Evolutionary conservation across 2,113 vertebrate species (phyloP).

Genomic region (Chaenocephalus aceratus): DNA sequence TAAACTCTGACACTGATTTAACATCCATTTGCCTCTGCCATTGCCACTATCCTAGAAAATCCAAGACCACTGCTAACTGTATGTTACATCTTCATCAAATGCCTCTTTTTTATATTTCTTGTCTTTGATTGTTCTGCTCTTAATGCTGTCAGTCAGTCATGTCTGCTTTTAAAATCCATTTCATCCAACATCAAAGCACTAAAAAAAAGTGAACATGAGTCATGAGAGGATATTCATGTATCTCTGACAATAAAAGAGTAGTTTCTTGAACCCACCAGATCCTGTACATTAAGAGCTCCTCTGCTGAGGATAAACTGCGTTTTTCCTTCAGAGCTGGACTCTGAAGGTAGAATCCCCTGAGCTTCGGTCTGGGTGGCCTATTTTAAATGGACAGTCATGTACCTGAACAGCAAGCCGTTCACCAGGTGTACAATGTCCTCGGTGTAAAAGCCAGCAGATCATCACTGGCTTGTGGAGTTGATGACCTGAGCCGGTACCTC

Average conservation of each 20-base stretch:
- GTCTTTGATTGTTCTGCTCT: constrained; percentile 12
- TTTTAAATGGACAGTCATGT: constrained; percentile 65
- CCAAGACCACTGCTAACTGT: not conserved
- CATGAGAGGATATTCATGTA: constrained; percentile 26
- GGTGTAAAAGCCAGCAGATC: constrained; percentile 77
- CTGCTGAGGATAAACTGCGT: constrained; percentile 26
- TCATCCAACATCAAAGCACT: constrained; percentile 38
- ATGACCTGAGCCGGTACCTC: constrained; percentile 72
- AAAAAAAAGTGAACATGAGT: constrained; percentile 8
- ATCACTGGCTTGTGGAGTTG: constrained; percentile 72
- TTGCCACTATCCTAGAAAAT: not conserved
- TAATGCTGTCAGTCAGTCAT: constrained; percentile 32
- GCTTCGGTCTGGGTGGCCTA: constrained; percentile 43
- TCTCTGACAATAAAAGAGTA: constrained; percentile 1
- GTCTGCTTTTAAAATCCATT: constrained; percentile 32
- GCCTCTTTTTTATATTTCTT: not conserved
- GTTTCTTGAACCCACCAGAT: not conserved
- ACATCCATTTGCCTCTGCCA: not conserved
- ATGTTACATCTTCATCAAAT: not conserved
- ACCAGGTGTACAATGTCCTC: constrained; percentile 68
- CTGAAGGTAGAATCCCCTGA: constrained; percentile 43
- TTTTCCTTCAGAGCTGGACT: constrained; percentile 34
- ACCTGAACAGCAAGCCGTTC: constrained; percentile 48
- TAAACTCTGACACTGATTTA: not conserved
- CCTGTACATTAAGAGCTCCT: constrained; percentile 17